phyloP scores from a whole-genome alignment of 1,140 invertebrate species.

The Saxidomus purpurata region DNA sequence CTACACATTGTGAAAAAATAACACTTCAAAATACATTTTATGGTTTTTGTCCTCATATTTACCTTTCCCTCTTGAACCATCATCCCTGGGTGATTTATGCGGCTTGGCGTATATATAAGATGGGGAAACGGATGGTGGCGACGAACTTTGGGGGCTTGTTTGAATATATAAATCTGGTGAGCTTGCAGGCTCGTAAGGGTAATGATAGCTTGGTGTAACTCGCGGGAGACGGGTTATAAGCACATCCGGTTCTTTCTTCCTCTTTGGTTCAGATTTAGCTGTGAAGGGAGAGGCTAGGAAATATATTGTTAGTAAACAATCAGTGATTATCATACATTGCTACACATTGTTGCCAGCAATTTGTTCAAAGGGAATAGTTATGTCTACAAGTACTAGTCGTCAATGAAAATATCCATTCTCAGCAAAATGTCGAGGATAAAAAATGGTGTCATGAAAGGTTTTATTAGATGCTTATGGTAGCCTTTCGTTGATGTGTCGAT shows the following conservation, averaged over 20 bases:
- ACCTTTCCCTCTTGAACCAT: slow-evolving; percentile 44
- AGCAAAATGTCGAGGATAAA: no score
- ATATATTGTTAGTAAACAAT: not conserved
- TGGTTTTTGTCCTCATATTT: no score
- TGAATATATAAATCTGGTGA: slow-evolving; percentile 34
- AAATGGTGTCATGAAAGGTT: no score
- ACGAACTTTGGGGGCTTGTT: slow-evolving; percentile 64
- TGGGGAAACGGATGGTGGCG: slow-evolving; percentile 61
- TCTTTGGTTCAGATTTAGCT: slow-evolving; percentile 36
- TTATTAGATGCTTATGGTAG: no score
- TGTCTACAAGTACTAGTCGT: no score
- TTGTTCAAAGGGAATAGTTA: no score
- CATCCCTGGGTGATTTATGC: slow-evolving; percentile 50
- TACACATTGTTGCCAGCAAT: no score
- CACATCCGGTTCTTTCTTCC: slow-evolving; percentile 53
- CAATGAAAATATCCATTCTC: no score
- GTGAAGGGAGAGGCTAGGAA: slow-evolving; percentile 14
- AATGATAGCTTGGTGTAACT: slow-evolving; percentile 33
- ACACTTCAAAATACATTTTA: no score
- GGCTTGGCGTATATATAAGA: slow-evolving; percentile 58
- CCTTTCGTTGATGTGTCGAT: no score
- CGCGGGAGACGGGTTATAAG: slow-evolving; percentile 49
- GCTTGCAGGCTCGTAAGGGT: not conserved
- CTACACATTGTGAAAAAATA: no score
- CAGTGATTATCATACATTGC: no score